Evolutionary conservation across 2,797 vertebrate species (phyloP), one percentile per base, ranked within the genome.

Genomic region (Falco peregrinus): DNA sequence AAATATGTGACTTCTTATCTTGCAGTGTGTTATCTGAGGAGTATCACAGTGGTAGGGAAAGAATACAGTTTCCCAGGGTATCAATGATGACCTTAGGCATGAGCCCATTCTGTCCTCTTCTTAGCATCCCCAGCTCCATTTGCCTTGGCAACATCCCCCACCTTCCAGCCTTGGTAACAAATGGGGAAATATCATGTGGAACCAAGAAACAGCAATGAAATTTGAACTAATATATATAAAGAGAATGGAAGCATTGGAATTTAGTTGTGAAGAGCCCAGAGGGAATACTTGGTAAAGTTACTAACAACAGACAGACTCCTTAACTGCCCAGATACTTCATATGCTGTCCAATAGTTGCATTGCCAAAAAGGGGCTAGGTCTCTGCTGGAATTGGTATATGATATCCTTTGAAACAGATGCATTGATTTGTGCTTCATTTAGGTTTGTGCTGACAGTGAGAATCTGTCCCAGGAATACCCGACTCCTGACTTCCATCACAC

Each of bases 1-100:
- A 90, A 91, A 91, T 91, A 93, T 69, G 54, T 80, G 77, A 16
- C 25, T 90, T 78, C 31, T 84, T 82, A 80, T 22, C 70, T 87
- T 93, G 73, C 76, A 87, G 68, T 11, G 24, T 65, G 26, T 92
- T 87, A 89, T 90, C 75, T 74, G 53, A 75, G 53, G 37, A 57
- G 71, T 85, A 16, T 77, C 60, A 79, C 37, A 91, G 73, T 51
- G 47, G 22, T 54, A 91, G 60, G 6, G 35, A 64, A 92, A 57
- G 45, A 81, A 77, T 43, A 50, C 7, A 43, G 19, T 37, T 91
- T 92, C 57, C 50, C 41, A 61, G 48, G 5, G 13, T 83, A 86
- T 92, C 68, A 56, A 3, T 61, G 24, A 78, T 33, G 68, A 60
- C 41, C 45, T 87, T 83, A 64, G 68, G 25, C 54, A 57, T 4